Base-by-base conservation (phyloP, 2,113 vertebrate genomes). In the Bambusicola thoracicus region DNA sequence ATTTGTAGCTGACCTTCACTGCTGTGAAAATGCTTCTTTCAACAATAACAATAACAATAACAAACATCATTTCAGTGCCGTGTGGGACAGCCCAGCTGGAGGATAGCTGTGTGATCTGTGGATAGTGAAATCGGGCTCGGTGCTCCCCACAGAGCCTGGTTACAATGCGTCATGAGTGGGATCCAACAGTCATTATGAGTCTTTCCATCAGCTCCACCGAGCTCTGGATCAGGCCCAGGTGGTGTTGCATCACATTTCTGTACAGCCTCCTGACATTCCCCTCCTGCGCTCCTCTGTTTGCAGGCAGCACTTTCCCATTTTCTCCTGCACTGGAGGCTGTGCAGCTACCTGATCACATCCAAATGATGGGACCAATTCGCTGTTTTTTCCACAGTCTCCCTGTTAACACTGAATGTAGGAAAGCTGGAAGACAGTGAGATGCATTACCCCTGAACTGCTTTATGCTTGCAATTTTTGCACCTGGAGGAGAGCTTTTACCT, bases 1-100 rank as follows among this genome's bases (percentile, higher is more conserved):
- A 79, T 83, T 93, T 8, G 56, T 94, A 95, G 90, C 95, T 97
- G 97, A 97, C 95, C 97, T 97, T 97, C 95, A 94, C 87, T 97
- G 95, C 97, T 95, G 95, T 91, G 97, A 97, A 97, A 96, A 81
- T 87, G 85, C 88, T 84, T 81, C 94, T 95, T 95, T 90, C 87
- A 95, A 90, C 73, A 81, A 92, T 73, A 88, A 90, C 79, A 95
- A 92, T 82, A 96, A 93, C 58, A 92, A 94, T 70, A 95, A 97
- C 86, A 96, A 97, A 90, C 76, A 96, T 73, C 1, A 2, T 55
- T 63, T 93, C 6, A 1, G 21, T n/a, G 41, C 11, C 11, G 24
- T 56, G 92, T 1, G 7, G 36, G 91, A 80, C 55, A 36, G 32
- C 48, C 30, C 74, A 74, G 85, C 16, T 1, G 10, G 66, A 96